Evolutionary conservation across 2,797 vertebrate species (phyloP).

Genomic region (Paramormyrops hopkinsi): DNA sequence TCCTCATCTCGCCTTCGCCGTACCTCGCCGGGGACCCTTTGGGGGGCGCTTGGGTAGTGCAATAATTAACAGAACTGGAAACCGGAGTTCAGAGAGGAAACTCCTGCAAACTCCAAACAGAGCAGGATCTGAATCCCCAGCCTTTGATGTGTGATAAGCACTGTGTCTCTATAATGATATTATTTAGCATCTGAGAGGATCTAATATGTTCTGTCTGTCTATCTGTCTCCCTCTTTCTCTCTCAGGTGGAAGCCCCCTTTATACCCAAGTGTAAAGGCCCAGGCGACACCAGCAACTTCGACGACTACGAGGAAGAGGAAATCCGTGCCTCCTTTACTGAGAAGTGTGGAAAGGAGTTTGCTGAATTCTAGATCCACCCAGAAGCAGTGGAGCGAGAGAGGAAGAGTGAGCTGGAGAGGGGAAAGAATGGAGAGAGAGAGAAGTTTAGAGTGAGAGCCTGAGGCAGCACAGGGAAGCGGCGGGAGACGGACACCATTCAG

Average conservation of each 20-base stretch:
- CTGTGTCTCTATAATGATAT: neutral
- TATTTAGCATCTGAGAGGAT: neutral
- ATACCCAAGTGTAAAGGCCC: conserved; percentile 89
- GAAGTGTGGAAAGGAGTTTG: conserved; percentile 87
- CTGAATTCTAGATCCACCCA: conserved; percentile 72
- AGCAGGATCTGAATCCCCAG: neutral
- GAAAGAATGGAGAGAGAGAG: conserved; percentile 18
- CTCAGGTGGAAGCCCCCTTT: conserved; percentile 80
- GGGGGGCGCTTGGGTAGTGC: neutral
- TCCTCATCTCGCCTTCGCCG: neutral
- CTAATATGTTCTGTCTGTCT: neutral
- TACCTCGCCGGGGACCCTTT: neutral
- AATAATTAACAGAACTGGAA: neutral
- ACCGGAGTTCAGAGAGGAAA: neutral
- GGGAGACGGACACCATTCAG: conserved; percentile 54
- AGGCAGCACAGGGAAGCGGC: conserved; percentile 42
- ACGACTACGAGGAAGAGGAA: conserved; percentile 88
- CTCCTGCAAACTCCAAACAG: neutral
- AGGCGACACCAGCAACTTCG: conserved; percentile 88
- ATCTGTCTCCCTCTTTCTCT: neutral
- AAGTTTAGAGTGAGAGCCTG: neutral
- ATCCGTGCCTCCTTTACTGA: conserved; percentile 81
- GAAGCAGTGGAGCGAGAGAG: conserved; percentile 37
- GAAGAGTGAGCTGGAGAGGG: conserved; percentile 38
- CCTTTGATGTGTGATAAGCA: neutral